Evolutionary conservation across 2,888 invertebrate species (phyloP), one percentile per base, ranked within the genome.

Genomic region (Sarcophaga carnaria): DNA sequence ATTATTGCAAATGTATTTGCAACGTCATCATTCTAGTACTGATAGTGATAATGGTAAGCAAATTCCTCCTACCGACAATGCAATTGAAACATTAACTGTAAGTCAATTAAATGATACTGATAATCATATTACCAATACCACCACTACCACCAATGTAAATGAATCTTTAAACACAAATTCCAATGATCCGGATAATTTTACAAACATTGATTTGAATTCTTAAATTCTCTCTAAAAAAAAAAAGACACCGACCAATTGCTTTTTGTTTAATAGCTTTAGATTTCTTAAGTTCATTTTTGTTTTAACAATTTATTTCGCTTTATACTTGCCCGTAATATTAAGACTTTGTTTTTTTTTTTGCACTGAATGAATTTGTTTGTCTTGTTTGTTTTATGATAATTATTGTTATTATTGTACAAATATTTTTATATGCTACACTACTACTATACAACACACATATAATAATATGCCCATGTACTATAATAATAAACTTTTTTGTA

Each of bases 1-100:
- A 10, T 88, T 94, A 22, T 93, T 94, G 5, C 96, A 96, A 90
- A 92, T 92, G 89, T 90, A 93, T 78, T 90, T 93, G 89, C 91
- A 92, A 47, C 90, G 91, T 76, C 91, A 90, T 63, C 80, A 84
- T 14, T 60, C 64, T n/a, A 84, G 86, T 60, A 75, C 22, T 37
- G 82, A 77, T 67, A 88, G 86, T 78, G 90, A 85, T 70, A 88
- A 83, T 83, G 83, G 88, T 86, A 86, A 85, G 86, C 70, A 74
- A 83, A 71, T 70, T 64, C 25, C 75, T 70, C 67, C 67, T 64
- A 64, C 75, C n/a, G 75, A 75, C 75, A 11, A 62, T 20, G 22
- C 45, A 60, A 82, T 59, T 64, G 54, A 49, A 1, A 27, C 74
- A 60, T 60, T 80, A 60, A 70, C 37, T n/a, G 72, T 49, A 59